Evolutionary conservation across 1,140 invertebrate species (phyloP).

Genomic region (Lasioglossum baleicum): DNA sequence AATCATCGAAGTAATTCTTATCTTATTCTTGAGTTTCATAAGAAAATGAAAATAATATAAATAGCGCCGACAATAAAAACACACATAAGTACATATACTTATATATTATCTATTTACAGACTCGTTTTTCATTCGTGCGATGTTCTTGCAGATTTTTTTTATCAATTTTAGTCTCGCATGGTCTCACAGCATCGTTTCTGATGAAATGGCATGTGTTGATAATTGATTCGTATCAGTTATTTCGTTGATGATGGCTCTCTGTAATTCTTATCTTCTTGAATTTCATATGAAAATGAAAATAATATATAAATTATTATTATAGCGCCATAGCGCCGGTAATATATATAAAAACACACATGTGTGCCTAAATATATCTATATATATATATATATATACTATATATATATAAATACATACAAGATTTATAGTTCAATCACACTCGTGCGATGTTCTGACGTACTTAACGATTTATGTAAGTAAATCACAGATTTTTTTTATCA

Average conservation of each 20-base stretch:
- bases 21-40: not conserved
- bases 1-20: not conserved
- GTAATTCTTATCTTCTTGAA: constrained; percentile 17
- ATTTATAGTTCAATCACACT: not conserved
- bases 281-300: not conserved
- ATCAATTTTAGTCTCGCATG: not conserved
- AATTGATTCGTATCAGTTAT: not conserved
- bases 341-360: too few species aligned
- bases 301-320: too few species aligned
- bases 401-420: not conserved
- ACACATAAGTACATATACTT: too few species aligned
- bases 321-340: not conserved
- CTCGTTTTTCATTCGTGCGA: not conserved
- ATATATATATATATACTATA: too few species aligned
- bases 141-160: not conserved
- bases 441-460: not conserved
- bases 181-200: not conserved
- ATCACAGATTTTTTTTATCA: not conserved
- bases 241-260: constrained; percentile 23
- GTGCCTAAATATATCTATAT: too few species aligned
- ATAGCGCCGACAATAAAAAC: not conserved
- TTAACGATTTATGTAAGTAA: not conserved
- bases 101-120: too few species aligned
- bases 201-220: not conserved
- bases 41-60: not conserved